Conservation (phyloP, 2,797 vertebrate species). For the Nyctibius grandis region DNA sequence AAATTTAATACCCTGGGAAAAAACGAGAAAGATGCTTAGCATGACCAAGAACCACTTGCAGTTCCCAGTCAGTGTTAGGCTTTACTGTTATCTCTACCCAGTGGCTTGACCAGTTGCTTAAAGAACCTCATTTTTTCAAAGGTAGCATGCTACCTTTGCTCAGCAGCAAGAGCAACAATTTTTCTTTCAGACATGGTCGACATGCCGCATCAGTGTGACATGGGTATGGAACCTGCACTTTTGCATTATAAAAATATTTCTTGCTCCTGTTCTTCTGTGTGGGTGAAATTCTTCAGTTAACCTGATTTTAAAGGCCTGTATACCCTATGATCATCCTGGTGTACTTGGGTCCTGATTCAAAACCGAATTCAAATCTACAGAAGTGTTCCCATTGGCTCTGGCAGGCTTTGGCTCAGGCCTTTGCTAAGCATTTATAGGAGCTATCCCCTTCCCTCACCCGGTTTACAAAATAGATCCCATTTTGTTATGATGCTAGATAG, state of each 20-base stretch:
- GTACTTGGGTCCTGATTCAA: background rate
- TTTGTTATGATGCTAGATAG: background rate
- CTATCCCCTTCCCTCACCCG: background rate
- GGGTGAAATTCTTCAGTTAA: background rate
- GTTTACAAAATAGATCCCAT: background rate
- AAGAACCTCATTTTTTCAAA: background rate
- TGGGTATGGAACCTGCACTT: background rate
- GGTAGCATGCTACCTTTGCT: background rate
- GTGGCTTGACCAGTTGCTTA: background rate
- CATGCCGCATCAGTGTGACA: rapidly evolving
- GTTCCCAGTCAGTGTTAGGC: background rate
- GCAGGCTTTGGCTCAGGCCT: background rate
- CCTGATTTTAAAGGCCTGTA: background rate
- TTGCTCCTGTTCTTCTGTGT: background rate
- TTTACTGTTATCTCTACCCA: background rate
- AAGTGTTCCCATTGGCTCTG: background rate
- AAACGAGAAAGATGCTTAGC: background rate
- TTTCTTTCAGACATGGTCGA: background rate
- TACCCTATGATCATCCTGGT: background rate
- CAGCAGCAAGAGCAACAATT: background rate
- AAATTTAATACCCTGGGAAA: background rate
- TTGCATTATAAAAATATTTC: background rate
- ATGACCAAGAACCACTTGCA: background rate
- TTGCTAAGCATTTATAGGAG: background rate
- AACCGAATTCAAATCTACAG: background rate